Evolutionary conservation across 2,888 invertebrate genomes (phyloP), one percentile per base, ranked within the genome.

Genomic region (Rugalucina vietnamica): DNA sequence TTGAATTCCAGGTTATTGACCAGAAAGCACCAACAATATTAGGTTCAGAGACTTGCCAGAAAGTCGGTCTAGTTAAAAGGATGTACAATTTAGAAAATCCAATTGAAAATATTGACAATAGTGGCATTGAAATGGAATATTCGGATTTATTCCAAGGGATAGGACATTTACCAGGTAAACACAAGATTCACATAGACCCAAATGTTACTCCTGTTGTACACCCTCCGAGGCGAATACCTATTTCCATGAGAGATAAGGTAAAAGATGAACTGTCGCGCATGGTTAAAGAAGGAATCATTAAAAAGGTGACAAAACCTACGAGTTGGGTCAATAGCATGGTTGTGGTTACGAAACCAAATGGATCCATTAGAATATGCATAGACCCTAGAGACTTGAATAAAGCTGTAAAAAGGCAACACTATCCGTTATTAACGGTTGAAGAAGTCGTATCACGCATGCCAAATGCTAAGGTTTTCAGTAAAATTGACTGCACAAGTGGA

Each of bases 321-420:
- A 43, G 43, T 43, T 43, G 18, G 43, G 43, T 43, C 43, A 43
- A 18, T 18, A 43, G 43, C 18, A 43, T 43, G 43, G 43, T 43
- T 43, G 43, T 8, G 43, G 43, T 43, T 43, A 43, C 43, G 57
- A 90, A 88, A 69, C 54, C 57, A 1, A 82, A 77, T 27, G 65
- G 70, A 18, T 69, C n/a, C 21, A 37, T 81, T 5, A 73, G 85
- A 39, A 82, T 85, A n/a, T 83, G 83, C 78, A 69, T 90, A 34
- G 90, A 89, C 70, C 90, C 89, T 18, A 88, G 74, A 75, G 86
- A 89, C 50, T 57, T 90, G 18, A 91, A 91, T 69, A 73, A 78
- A 10, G 82, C 82, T 1, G 77, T 88, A 4, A 32, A 70, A 50
- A 12, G 87, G 24, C 69, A 80, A 65, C 87, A 89, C 37, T 84